Percentiles rank a stretch among this genome's conserved stretches.
Evolutionary conservation across 1,140 invertebrate species (phyloP).

Genomic region (Megalopta genalis): DNA sequence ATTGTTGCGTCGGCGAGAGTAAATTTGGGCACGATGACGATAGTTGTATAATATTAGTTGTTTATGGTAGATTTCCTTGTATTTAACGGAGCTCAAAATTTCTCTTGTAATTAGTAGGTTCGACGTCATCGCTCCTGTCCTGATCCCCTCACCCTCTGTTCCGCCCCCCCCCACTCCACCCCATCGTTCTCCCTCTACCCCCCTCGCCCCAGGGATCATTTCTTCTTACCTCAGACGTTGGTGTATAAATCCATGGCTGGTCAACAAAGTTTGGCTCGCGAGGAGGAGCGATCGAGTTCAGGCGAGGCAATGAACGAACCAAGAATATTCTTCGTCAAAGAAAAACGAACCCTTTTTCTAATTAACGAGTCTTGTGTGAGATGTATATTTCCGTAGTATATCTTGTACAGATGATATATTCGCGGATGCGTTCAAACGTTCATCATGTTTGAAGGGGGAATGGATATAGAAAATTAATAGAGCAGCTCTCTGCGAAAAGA

Average conservation of each 20-base stretch:
- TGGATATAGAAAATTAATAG: not conserved
- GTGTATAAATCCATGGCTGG: slow-evolving; percentile 67
- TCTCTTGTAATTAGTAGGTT: slow-evolving; percentile 60
- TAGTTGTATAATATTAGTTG: slow-evolving; percentile 68
- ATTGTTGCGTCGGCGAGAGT: slow-evolving; percentile 55
- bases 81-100: slow-evolving; percentile 70
- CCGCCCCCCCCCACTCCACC: not conserved
- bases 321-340: slow-evolving; percentile 17
- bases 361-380: slow-evolving; percentile 58
- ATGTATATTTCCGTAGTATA: slow-evolving; percentile 64
- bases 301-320: not conserved
- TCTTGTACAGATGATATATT: slow-evolving; percentile 59
- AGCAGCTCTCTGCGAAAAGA: slow-evolving; percentile 31
- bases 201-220: slow-evolving; percentile 40
- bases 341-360: slow-evolving; percentile 28
- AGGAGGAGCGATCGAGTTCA: slow-evolving; percentile 18
- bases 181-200: too few species aligned
- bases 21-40: slow-evolving; percentile 62
- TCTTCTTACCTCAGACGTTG: slow-evolving; percentile 37
- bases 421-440: slow-evolving; percentile 40
- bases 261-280: slow-evolving; percentile 30
- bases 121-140: slow-evolving; percentile 47
- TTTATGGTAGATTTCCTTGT: slow-evolving; percentile 61
- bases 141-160: not conserved
- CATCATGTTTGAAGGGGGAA: slow-evolving; percentile 34